phyloP scores from a whole-genome alignment of 1,140 invertebrate genomes.

The Cherax quadricarinatus region DNA sequence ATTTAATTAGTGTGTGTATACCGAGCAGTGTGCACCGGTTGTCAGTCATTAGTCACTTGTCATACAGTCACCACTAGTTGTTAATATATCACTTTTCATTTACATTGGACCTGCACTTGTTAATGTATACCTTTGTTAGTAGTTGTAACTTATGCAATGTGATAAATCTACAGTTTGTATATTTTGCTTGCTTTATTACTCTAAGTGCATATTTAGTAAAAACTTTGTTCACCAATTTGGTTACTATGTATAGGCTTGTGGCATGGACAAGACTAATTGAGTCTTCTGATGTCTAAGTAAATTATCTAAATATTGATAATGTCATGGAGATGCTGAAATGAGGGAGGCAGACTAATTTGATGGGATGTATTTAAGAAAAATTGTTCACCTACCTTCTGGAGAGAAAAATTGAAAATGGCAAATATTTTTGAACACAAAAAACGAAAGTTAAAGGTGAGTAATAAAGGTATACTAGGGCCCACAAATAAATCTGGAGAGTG shows the following conservation, averaged over 20 bases:
- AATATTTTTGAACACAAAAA: no score
- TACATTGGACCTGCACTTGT: not conserved
- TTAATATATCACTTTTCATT: not conserved
- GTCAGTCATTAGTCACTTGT: not conserved
- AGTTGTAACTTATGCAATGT: slow-evolving; percentile 15
- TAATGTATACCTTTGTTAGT: slow-evolving; percentile 5
- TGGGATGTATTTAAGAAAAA: no score
- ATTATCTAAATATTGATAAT: not conserved
- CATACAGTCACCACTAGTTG: slow-evolving; percentile 5
- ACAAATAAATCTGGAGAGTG: no score
- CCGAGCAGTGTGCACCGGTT: not conserved
- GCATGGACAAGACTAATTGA: not conserved
- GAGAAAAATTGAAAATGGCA: no score
- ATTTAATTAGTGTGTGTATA: not conserved
- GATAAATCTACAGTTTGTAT: slow-evolving; percentile 12
- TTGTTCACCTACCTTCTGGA: no score
- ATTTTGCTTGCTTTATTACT: not conserved
- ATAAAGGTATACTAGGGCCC: no score
- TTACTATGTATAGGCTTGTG: not conserved
- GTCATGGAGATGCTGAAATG: not conserved
- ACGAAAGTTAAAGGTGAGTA: no score
- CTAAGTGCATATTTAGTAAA: not conserved
- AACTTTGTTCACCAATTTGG: not conserved
- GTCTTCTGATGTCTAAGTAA: not conserved
- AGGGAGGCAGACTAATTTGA: no score